phyloP scores from a whole-genome alignment of 2,113 vertebrate genomes.

The Neolamprologus devosi region DNA sequence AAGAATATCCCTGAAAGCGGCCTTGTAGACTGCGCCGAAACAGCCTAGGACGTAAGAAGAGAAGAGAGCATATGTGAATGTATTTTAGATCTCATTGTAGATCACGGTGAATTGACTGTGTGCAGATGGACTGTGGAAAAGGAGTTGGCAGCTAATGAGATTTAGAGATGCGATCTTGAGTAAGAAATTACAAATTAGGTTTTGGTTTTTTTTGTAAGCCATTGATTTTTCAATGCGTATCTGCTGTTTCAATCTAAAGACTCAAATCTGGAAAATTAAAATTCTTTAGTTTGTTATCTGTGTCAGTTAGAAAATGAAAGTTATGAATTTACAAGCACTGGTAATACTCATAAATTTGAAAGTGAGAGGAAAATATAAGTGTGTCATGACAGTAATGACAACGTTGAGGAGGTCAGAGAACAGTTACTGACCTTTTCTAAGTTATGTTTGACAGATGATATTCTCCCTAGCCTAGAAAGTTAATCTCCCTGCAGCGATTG shows the following conservation, averaged over 20 bases:
- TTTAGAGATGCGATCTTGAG: constrained; percentile 14
- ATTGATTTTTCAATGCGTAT: neutral
- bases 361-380: neutral
- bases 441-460: neutral
- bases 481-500: neutral
- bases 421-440: neutral
- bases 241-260: neutral
- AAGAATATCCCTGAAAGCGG: constrained; percentile 11
- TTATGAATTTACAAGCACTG: neutral
- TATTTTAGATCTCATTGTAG: constrained; percentile 25
- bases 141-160: constrained; percentile 5
- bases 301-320: neutral
- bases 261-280: neutral
- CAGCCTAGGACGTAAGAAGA: constrained; percentile 13
- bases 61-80: constrained; percentile 26
- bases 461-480: neutral
- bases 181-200: neutral
- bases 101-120: neutral
- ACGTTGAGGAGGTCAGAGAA: neutral
- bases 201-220: neutral
- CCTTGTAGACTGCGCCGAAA: neutral
- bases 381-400: neutral
- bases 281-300: neutral
- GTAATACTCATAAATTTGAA: neutral
- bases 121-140: constrained; percentile 11